These are phyloP conservation scores for Andrena fulva DNA, from an alignment of 2,888 invertebrate genomes.

Conservation along the genomic window DNA sequence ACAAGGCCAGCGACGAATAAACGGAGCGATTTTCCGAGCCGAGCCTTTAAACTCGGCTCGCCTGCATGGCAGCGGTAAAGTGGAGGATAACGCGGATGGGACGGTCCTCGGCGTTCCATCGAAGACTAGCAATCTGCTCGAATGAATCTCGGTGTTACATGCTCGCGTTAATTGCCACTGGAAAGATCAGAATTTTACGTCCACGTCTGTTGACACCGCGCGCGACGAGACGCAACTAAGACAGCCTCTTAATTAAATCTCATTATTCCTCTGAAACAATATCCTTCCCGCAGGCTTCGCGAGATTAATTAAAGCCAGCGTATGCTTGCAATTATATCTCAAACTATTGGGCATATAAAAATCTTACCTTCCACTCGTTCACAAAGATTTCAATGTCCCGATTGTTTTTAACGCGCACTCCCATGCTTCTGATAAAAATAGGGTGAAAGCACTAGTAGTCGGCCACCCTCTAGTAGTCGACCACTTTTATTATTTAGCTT, in stretches of 20 bases:
- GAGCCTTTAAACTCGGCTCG: too few species aligned
- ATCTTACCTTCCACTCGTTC: background rate
- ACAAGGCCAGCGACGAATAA: conserved; percentile 27
- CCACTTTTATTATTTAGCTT: too few species aligned
- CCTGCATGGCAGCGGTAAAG: background rate
- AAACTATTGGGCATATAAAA: too few species aligned
- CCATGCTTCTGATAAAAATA: too few species aligned
- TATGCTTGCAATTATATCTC: too few species aligned
- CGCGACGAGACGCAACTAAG: background rate
- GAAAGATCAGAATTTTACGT: background rate
- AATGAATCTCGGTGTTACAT: background rate
- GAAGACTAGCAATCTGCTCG: background rate
- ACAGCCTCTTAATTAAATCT: background rate
- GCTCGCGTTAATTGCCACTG: background rate
- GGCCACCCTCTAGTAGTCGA: too few species aligned
- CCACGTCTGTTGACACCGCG: background rate
- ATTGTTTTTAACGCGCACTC: too few species aligned
- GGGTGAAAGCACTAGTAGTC: too few species aligned
- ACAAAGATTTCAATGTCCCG: too few species aligned
- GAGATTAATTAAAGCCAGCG: too few species aligned
- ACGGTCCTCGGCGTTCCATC: background rate
- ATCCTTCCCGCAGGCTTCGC: background rate
- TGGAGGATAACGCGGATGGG: background rate
- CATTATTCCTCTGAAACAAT: background rate
- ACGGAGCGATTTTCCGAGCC: conserved; percentile 16